Evolutionary conservation across 2,797 vertebrate genomes (phyloP).

Genomic region (Limosa lapponica): DNA sequence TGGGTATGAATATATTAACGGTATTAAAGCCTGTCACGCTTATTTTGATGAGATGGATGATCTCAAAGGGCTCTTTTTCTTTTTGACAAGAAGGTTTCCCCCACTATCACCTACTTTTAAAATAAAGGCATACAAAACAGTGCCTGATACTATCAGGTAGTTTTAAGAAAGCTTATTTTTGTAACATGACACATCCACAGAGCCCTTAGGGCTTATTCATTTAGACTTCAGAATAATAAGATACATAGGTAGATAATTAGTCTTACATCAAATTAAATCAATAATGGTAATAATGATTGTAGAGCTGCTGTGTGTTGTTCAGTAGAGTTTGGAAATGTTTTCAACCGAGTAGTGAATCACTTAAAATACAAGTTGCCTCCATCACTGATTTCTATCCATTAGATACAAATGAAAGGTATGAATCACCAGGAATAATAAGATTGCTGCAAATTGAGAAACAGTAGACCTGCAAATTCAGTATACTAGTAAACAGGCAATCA

Average conservation of each 20-base stretch:
- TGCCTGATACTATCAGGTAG: slow-evolving; percentile 43
- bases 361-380: slow-evolving; percentile 6
- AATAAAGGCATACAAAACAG: slow-evolving; percentile 52
- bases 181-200: slow-evolving; percentile 61
- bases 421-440: slow-evolving; percentile 25
- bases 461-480: not conserved
- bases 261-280: slow-evolving; percentile 18
- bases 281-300: slow-evolving; percentile 1
- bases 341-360: slow-evolving; percentile 48
- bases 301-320: slow-evolving; percentile 11
- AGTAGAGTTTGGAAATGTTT: slow-evolving; percentile 6
- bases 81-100: slow-evolving; percentile 31
- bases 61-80: slow-evolving; percentile 58
- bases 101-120: slow-evolving; percentile 18
- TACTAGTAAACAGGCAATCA: not conserved
- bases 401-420: slow-evolving; percentile 39
- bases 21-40: slow-evolving; percentile 68
- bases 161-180: slow-evolving; percentile 68
- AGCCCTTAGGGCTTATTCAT: slow-evolving; percentile 46
- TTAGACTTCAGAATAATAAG: slow-evolving; percentile 55
- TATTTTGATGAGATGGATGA: slow-evolving; percentile 73
- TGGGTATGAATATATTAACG: slow-evolving; percentile 75
- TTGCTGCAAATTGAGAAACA: not conserved
- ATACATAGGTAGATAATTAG: slow-evolving; percentile 65
- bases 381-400: slow-evolving; percentile 15